Evolutionary conservation across 2,888 invertebrate genomes (phyloP).

Genomic region (Scaptodrosophila latifasciaeformis): DNA sequence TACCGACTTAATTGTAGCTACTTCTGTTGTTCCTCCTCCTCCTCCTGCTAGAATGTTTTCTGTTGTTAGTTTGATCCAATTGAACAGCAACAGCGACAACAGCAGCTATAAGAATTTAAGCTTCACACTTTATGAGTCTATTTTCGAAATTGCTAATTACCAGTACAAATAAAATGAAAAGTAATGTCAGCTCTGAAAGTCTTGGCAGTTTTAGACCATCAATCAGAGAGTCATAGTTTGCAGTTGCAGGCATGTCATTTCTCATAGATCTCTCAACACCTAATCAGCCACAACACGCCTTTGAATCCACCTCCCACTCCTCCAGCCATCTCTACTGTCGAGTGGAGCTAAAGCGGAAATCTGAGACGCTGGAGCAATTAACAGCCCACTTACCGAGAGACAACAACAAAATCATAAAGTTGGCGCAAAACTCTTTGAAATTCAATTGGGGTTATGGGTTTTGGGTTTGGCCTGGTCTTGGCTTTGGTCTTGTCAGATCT

Average conservation of each 20-base stretch:
- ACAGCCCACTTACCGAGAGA: conserved; percentile 11
- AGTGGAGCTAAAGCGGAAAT: conserved; percentile 14
- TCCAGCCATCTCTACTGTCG: too few species aligned
- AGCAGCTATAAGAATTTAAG: too few species aligned
- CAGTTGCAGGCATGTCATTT: neutral
- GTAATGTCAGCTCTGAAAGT: conserved; percentile 41
- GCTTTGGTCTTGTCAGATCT: too few species aligned
- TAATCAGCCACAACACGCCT: conserved; percentile 15
- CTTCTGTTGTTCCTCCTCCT: conserved; percentile 22
- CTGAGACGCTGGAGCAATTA: conserved; percentile 12
- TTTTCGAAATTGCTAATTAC: too few species aligned
- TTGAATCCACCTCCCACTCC: too few species aligned
- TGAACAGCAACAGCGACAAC: too few species aligned
- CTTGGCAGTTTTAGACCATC: conserved; percentile 8
- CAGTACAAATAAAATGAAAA: too few species aligned
- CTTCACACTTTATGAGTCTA: too few species aligned
- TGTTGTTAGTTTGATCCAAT: neutral
- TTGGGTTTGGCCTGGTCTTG: conserved; percentile 10
- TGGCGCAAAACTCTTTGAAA: neutral
- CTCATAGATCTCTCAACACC: conserved; percentile 14
- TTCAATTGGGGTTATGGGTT: neutral
- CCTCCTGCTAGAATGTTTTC: conserved; percentile 55
- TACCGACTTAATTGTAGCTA: conserved; percentile 61
- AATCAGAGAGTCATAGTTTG: conserved; percentile 9
- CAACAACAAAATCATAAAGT: conserved; percentile 1